Conservation (phyloP, 2,888 invertebrate species). For the Sympetrum striolatum region DNA sequence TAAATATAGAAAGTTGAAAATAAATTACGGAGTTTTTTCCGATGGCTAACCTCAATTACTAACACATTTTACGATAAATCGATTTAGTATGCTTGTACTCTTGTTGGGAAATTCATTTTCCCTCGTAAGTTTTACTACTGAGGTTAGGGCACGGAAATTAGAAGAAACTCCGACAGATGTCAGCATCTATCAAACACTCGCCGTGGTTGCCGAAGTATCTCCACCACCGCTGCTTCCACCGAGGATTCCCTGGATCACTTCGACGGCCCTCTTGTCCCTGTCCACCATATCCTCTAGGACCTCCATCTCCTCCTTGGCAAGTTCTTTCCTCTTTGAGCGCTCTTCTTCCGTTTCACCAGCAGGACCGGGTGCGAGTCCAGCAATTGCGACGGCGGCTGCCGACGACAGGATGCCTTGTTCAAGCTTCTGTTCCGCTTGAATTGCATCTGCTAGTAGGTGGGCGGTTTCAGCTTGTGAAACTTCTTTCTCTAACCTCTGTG, state of each 20-base stretch:
- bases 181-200: not conserved
- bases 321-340: not conserved
- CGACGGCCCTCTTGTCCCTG: slow-evolving; percentile 52
- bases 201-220: not conserved
- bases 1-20: not conserved
- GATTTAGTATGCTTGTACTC: no score
- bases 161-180: not conserved
- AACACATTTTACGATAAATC: no score
- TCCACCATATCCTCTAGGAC: slow-evolving; percentile 50
- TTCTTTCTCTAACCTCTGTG: slow-evolving; percentile 48
- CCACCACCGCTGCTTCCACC: slow-evolving; percentile 52
- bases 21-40: no score
- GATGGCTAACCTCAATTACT: no score
- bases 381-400: slow-evolving; percentile 48
- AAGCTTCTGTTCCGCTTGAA: slow-evolving; percentile 49
- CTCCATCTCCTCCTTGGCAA: not conserved
- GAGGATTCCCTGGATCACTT: slow-evolving; percentile 51
- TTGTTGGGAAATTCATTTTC: not conserved
- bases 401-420: slow-evolving; percentile 50
- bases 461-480: slow-evolving; percentile 49
- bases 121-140: not conserved
- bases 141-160: not conserved
- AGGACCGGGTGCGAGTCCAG: slow-evolving; percentile 45
- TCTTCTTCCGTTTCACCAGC: not conserved
- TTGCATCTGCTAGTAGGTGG: slow-evolving; percentile 48